phyloP scores from a whole-genome alignment of 2,113 vertebrate genomes.

The Copsychus sechellarum region DNA sequence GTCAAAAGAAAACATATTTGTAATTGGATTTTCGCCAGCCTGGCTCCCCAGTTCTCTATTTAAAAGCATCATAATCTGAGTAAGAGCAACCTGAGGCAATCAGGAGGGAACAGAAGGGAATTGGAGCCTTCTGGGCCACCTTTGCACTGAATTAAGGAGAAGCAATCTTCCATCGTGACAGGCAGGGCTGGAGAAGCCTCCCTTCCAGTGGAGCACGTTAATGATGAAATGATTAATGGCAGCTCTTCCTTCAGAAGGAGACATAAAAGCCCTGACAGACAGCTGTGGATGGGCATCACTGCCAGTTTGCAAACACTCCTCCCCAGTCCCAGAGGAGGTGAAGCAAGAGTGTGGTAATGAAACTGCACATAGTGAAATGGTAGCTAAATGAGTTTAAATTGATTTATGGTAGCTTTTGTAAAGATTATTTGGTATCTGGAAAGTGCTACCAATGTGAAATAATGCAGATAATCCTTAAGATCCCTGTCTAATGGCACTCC shows the following conservation, averaged over 20 bases:
- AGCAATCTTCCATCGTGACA: background rate
- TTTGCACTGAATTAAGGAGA: slow-evolving; percentile 38
- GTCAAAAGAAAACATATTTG: background rate
- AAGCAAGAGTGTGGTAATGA: slow-evolving; percentile 80
- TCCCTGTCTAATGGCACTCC: slow-evolving; percentile 81
- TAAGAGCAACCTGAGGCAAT: slow-evolving; percentile 11
- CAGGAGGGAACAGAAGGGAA: slow-evolving; percentile 23
- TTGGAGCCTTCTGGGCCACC: slow-evolving; percentile 29
- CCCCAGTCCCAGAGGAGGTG: slow-evolving; percentile 66
- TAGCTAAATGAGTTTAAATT: slow-evolving; percentile 82
- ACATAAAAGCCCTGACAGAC: slow-evolving; percentile 62
- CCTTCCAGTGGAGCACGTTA: slow-evolving; percentile 21
- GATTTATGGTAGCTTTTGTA: slow-evolving; percentile 81
- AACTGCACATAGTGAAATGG: slow-evolving; percentile 78
- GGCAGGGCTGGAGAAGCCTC: slow-evolving; percentile 13
- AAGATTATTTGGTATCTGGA: slow-evolving; percentile 77
- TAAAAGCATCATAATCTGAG: background rate
- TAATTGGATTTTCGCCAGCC: background rate
- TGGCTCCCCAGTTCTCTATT: background rate
- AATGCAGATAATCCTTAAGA: slow-evolving; percentile 78
- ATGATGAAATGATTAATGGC: slow-evolving; percentile 73
- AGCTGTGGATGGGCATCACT: slow-evolving; percentile 72
- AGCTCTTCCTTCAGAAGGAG: slow-evolving; percentile 63
- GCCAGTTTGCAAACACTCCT: slow-evolving; percentile 70
- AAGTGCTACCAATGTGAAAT: slow-evolving; percentile 80